These are phyloP conservation scores for Hystrix brachyura DNA, from an alignment of 2,113 vertebrate species.

Conservation along the genomic window DNA sequence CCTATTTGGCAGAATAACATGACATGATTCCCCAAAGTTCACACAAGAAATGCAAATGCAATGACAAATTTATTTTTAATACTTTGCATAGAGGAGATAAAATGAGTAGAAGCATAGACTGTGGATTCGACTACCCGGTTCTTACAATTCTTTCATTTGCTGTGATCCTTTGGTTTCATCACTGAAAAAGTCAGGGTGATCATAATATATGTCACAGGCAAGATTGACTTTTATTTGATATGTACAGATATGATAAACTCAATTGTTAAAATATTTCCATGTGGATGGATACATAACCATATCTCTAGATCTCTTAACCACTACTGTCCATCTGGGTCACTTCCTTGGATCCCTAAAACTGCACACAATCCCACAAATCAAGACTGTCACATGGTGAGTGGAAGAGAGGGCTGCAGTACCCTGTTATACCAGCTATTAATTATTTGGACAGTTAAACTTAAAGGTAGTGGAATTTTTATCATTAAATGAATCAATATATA, in stretches of 20 bases:
- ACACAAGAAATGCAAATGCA: background rate
- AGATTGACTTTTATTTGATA: background rate
- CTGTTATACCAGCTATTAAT: background rate
- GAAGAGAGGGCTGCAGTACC: rapidly evolving
- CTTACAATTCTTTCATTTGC: background rate
- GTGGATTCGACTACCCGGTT: background rate
- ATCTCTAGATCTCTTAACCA: background rate
- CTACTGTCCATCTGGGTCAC: rapidly evolving
- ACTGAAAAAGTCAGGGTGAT: background rate
- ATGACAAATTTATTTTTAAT: background rate
- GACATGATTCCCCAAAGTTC: background rate
- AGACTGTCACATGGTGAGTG: background rate
- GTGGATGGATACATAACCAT: background rate
- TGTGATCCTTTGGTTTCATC: background rate
- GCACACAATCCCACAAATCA: background rate
- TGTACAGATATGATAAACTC: background rate
- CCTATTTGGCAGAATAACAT: background rate
- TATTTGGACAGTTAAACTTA: background rate
- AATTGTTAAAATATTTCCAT: background rate
- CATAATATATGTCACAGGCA: background rate
- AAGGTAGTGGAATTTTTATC: background rate
- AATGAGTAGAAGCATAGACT: background rate
- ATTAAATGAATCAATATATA: background rate
- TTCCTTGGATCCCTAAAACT: background rate
- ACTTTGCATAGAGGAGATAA: background rate